Percentiles rank a stretch among this genome's conserved stretches.
These are phyloP conservation scores for Epinephelus cyanopodus DNA, from an alignment of 2,113 vertebrate species.

Conservation along the genomic window DNA sequence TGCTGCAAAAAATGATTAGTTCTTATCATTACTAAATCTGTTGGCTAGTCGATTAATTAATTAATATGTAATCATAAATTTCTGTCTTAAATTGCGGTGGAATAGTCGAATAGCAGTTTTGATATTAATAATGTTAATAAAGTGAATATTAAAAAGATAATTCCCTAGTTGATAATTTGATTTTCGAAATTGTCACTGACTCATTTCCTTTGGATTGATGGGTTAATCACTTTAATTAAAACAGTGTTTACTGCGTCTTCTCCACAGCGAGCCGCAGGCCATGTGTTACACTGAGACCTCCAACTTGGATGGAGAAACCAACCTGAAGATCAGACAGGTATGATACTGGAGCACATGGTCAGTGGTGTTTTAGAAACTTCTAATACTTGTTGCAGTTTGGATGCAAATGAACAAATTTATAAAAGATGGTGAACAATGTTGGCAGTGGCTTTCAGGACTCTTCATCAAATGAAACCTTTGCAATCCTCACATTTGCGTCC, in stretches of 20 bases:
- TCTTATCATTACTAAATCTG: not conserved
- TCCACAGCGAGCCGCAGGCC: constrained; percentile 95
- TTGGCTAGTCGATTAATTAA: not conserved
- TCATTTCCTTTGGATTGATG: not conserved
- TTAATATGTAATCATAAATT: not conserved
- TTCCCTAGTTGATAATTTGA: not conserved
- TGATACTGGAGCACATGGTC: not conserved
- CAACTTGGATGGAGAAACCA: constrained; percentile 98
- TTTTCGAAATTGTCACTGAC: not conserved
- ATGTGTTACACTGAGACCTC: constrained; percentile 99
- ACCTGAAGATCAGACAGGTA: constrained; percentile 99
- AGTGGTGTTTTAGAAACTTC: not conserved
- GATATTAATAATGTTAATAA: not conserved
- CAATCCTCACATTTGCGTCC: constrained; percentile 5
- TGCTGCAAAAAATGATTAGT: constrained; percentile 2
- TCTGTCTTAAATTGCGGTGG: not conserved
- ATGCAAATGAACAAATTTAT: constrained; percentile 6
- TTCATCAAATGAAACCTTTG: not conserved
- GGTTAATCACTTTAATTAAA: not conserved
- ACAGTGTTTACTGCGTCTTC: not conserved
- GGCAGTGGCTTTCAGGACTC: constrained; percentile 2
- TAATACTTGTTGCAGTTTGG: not conserved
- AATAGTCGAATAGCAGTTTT: not conserved
- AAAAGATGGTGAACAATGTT: constrained; percentile 10
- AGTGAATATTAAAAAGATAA: not conserved